These are phyloP conservation scores for Stictonetta naevosa DNA, from an alignment of 2,113 vertebrate species.

Conservation along the genomic window DNA sequence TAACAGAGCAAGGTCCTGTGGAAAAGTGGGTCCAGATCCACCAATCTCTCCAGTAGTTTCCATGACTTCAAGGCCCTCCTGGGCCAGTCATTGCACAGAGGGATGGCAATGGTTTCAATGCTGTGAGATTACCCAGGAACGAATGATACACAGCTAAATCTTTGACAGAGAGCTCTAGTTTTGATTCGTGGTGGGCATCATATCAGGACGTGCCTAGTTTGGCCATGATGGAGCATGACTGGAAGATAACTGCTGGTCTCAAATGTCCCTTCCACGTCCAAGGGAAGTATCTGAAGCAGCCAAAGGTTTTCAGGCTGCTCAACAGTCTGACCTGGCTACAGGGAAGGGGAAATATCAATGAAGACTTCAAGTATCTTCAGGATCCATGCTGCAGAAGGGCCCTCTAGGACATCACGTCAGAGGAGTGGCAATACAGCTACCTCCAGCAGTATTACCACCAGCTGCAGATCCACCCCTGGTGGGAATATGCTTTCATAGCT, in stretches of 20 bases:
- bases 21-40: background rate
- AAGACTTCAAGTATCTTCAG: background rate
- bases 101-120: background rate
- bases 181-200: background rate
- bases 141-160: background rate
- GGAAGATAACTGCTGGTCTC: background rate
- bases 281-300: background rate
- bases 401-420: background rate
- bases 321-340: background rate
- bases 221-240: background rate
- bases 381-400: background rate
- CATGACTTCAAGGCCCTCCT: background rate
- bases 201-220: background rate
- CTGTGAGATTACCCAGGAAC: background rate
- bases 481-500: background rate
- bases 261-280: background rate
- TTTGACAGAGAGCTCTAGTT: background rate
- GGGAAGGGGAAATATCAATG: background rate
- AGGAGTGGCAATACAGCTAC: background rate
- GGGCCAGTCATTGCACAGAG: background rate
- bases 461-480: background rate
- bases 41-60: background rate
- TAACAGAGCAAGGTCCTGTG: background rate
- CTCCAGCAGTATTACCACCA: background rate
- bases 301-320: background rate